A percentile compares a stretch with the other conserved stretches of the same genome.
phyloP scores from a whole-genome alignment of 2,797 vertebrate species.

The Xiphorhynchus erythropygius region DNA sequence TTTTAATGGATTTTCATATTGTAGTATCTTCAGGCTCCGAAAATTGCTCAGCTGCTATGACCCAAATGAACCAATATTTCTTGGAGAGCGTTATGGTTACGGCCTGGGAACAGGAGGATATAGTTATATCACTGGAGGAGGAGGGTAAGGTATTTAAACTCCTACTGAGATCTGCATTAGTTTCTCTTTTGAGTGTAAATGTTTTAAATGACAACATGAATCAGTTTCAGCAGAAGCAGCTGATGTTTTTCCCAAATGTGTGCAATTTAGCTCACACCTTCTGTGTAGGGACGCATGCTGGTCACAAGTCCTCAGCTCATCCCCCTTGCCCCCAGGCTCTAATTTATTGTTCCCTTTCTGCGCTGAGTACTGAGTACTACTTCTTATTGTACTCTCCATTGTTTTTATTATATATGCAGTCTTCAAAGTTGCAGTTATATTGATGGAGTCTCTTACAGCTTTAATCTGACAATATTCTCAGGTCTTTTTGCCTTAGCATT shows the following conservation, averaged over 20 bases:
- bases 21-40: conserved; percentile 88
- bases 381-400: not conserved
- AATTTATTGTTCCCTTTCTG: not conserved
- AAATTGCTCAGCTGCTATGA: conserved; percentile 92
- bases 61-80: conserved; percentile 84
- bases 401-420: not conserved
- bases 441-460: not conserved
- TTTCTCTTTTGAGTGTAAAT: not conserved
- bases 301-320: not conserved
- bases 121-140: conserved; percentile 96
- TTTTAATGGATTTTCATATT: not conserved
- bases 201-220: not conserved
- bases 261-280: not conserved
- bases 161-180: not conserved
- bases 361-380: not conserved
- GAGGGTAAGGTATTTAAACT: conserved; percentile 84
- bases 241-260: not conserved
- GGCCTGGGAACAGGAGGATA: conserved; percentile 94
- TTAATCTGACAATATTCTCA: not conserved
- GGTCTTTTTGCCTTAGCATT: not conserved
- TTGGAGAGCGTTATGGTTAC: conserved; percentile 94
- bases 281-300: not conserved
- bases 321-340: not conserved
- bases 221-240: not conserved
- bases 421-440: not conserved